A percentile compares a stretch with the other conserved stretches of the same genome.
These are phyloP conservation scores for Zeugodacus cucurbitae DNA, from an alignment of 1,140 invertebrate species.

Conservation along the genomic window DNA sequence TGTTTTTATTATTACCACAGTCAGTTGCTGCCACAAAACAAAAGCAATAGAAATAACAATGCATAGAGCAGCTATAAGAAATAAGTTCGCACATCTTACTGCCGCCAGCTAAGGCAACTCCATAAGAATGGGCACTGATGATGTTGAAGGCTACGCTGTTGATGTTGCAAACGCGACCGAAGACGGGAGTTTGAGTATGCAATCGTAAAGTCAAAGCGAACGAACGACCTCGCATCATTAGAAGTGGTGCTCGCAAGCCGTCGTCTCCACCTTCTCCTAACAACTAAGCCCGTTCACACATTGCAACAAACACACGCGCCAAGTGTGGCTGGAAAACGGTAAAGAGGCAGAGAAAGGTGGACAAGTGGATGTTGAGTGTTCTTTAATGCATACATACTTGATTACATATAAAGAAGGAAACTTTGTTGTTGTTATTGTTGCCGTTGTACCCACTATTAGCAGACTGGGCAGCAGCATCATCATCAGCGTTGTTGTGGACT, in stretches of 20 bases:
- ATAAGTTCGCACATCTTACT: slow-evolving; percentile 16
- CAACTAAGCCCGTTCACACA: background rate
- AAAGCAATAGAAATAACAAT: background rate
- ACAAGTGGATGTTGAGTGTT: background rate
- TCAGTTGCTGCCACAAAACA: background rate
- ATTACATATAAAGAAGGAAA: background rate
- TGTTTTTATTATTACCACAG: background rate
- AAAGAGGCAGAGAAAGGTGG: background rate
- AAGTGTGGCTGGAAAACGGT: background rate
- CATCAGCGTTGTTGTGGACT: background rate
- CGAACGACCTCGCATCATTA: slow-evolving; percentile 31
- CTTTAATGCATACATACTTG: background rate
- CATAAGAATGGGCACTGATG: background rate
- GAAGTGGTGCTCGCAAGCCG: slow-evolving; percentile 18
- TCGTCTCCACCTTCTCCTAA: background rate
- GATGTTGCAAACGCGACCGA: background rate
- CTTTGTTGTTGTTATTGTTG: background rate
- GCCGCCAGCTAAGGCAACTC: background rate
- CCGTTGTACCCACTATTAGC: background rate
- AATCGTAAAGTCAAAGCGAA: background rate
- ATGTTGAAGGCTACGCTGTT: background rate
- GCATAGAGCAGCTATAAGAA: background rate
- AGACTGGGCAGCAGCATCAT: background rate
- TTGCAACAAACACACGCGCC: background rate
- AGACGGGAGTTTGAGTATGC: background rate